Evolutionary conservation across 2,113 vertebrate genomes (phyloP).

Genomic region (Catharus bicknelli): DNA sequence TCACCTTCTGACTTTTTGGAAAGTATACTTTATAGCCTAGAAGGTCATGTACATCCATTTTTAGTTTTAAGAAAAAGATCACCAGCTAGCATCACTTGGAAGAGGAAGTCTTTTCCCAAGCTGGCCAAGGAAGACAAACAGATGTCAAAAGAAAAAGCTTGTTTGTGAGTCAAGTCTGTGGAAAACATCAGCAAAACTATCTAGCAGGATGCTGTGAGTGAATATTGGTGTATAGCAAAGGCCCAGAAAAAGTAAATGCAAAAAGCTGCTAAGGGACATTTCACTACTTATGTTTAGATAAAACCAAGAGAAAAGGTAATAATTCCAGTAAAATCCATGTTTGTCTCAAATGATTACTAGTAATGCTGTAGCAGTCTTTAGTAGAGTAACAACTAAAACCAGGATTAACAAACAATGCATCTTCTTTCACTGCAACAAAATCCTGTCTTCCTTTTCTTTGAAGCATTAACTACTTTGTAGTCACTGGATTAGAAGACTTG

Average conservation of each 20-base stretch:
- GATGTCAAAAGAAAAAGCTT: neutral
- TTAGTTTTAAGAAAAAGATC: neutral
- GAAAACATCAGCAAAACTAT: neutral
- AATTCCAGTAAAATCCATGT: neutral
- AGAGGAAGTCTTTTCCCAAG: neutral
- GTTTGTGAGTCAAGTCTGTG: neutral
- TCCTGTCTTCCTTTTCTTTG: constrained; percentile 49
- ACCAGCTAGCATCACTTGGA: neutral
- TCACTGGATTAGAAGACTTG: constrained; percentile 47
- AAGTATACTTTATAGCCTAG: neutral
- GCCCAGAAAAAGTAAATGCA: neutral
- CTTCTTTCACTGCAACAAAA: constrained; percentile 48
- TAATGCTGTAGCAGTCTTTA: neutral
- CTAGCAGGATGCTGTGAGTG: neutral
- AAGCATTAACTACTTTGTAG: constrained; percentile 58
- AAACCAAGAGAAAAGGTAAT: neutral
- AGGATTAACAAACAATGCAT: constrained; percentile 35
- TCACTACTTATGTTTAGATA: neutral
- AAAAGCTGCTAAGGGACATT: neutral
- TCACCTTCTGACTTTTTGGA: neutral
- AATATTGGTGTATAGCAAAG: neutral
- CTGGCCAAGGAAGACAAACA: neutral
- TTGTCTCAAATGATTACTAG: neutral
- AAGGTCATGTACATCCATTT: neutral
- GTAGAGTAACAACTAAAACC: constrained; percentile 41